Evolutionary conservation across 2,888 invertebrate genomes (phyloP), one percentile per base, ranked within the genome.

Genomic region (Notodonta dromedarius): DNA sequence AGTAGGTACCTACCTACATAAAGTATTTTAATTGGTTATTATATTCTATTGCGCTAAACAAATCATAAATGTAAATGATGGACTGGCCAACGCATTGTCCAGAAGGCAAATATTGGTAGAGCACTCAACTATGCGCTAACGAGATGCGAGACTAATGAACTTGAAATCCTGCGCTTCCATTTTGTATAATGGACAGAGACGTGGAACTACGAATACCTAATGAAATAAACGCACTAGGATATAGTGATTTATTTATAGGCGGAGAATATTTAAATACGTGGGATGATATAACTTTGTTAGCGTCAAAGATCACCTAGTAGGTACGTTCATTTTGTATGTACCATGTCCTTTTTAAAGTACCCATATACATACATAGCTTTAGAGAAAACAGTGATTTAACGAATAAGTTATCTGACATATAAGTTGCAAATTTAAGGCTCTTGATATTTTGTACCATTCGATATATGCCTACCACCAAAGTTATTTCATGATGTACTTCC

Each of bases 71-170:
- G 70, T 74, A 76, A 76, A 77, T 73, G 66, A 74, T 71, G 71
- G 65, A 70, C 66, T 69, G 67, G 69, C 75, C 62, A 66, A 68
- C 65, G 72, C 63, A 75, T 75, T 75, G 87, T 86, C 84, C 86
- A 88, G 84, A 85, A 84, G 83, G 83, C 80, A 88, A 91, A 91
- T 91, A 90, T 91, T 92, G 91, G 89, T 86, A 86, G 85, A 88
- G 88, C 90, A 86, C 90, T 91, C 86, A 83, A 82, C 88, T 88
- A 85, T 87, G 83, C 83, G 83, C 87, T 91, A 91, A 91, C 90
- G 91, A 91, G 90, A 85, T 85, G 86, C 84, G 85, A 87, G 86
- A 87, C 89, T 91, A 92, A 92, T 92, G 90, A 92, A 91, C 90
- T 90, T 88, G 90, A 91, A 91, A 90, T 91, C 88, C 89, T 86